Base-by-base conservation (phyloP, 2,888 invertebrate genomes). In the Torymus texanus region DNA sequence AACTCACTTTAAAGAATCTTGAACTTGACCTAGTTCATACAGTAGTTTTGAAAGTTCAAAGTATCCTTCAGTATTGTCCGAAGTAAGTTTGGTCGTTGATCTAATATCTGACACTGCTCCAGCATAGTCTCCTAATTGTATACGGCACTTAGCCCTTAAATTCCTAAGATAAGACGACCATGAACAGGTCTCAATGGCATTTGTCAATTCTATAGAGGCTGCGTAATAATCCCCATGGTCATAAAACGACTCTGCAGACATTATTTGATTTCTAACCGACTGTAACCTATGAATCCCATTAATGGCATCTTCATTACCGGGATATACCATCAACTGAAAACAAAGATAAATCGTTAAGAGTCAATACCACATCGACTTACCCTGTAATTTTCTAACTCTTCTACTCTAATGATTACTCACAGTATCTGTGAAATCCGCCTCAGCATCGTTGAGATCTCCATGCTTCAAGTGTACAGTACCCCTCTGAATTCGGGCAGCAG, bases 101-200 rank as follows among this genome's bases (percentile, higher is more conserved):
- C 96, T 92, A 86, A 99, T 93, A 91, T 99, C 99, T 24, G 95
- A 94, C 83, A 98, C 96, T 16, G 99, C 99, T 59, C 96, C 94
- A 87, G 95, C 92, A 58, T 95, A 91, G 90, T 98, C 97, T 75
- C 95, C 95, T 85, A 94, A 88, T 14, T 85, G 94, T 82, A 96
- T 94, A 87, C 97, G 95, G 88, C 96, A 95, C 86, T 97, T 95
- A 0, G 98, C 96, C 56, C 99, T 91, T 62, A 96, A 92, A 90
- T 98, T 95, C 50, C 98, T 92, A 68, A 98, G 92, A 29, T 93
- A 91, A 1, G 95, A 92, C 63, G 97, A 94, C 98, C 98, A 99
- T 0, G 98, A 98, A 86, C 97, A 96, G 29, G 93, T 91, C 89
- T 97, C 97, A 53, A 98, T 93, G 12, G 94, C 89, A 85, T 92